Evolutionary conservation across 2,888 invertebrate species (phyloP).

Genomic region (Dilophus febrilis): DNA sequence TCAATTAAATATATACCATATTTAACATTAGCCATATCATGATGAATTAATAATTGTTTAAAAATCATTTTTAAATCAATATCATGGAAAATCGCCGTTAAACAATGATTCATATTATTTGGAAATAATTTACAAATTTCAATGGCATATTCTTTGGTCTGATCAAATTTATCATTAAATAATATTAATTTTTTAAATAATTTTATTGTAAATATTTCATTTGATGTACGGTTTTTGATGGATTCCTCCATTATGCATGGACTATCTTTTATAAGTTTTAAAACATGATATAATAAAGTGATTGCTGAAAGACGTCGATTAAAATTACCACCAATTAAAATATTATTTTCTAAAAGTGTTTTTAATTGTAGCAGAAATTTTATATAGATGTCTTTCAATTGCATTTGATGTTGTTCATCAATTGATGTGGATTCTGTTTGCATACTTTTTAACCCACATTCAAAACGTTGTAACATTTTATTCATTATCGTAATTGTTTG

Average conservation of each 20-base stretch:
- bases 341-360: conserved; percentile 33
- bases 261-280: conserved; percentile 13
- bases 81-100: conserved; percentile 1
- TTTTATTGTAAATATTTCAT: conserved; percentile 22
- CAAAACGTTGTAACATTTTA: conserved; percentile 39
- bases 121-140: conserved; percentile 34
- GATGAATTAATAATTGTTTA: conserved; percentile 39
- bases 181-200: conserved; percentile 20
- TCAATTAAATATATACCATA: no score
- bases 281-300: conserved; percentile 33
- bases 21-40: no score
- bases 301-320: conserved; percentile 40
- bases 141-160: conserved; percentile 49
- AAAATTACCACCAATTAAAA: conserved; percentile 46
- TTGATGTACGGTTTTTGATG: conserved; percentile 26
- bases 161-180: conserved; percentile 43
- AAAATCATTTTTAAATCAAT: conserved; percentile 12
- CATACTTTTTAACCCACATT: no score
- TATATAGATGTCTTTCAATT: conserved; percentile 23
- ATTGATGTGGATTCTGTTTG: no score
- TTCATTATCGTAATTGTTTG: conserved; percentile 48
- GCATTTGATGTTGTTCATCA: no score
- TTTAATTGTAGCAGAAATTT: conserved; percentile 34
- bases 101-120: conserved; percentile 12
- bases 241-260: conserved; percentile 7